Percentiles rank a stretch among this genome's conserved stretches.
phyloP scores from a whole-genome alignment of 2,113 vertebrate genomes.

The Bos indicus region DNA sequence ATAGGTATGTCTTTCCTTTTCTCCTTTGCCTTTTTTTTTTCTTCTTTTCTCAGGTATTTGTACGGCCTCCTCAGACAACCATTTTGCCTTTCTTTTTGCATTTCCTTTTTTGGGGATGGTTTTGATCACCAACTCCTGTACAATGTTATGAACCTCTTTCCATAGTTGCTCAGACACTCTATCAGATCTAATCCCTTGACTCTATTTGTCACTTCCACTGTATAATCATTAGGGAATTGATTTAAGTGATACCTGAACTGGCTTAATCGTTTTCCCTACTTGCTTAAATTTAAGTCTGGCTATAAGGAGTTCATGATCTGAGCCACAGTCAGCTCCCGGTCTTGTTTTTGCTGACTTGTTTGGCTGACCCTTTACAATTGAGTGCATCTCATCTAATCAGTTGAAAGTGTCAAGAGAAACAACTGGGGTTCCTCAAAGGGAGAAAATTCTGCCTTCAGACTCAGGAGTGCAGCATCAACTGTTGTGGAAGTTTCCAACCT shows the following conservation, averaged over 20 bases:
- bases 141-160: background rate
- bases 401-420: background rate
- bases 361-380: background rate
- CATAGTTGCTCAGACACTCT: background rate
- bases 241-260: background rate
- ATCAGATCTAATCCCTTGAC: background rate
- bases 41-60: background rate
- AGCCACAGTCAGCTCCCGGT: background rate
- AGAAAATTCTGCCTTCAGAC: background rate
- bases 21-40: background rate
- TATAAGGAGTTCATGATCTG: background rate
- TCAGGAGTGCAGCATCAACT: background rate
- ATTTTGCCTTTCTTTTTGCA: background rate
- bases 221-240: background rate
- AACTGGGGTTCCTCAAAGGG: background rate
- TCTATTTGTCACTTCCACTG: background rate
- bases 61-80: background rate
- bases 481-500: background rate
- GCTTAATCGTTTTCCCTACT: fast-evolving
- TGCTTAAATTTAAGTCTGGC: background rate
- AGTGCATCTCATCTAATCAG: background rate
- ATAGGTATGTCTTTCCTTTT: background rate
- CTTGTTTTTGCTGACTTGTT: background rate
- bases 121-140: background rate
- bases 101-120: background rate